Conservation (phyloP, 2,113 vertebrate genomes). For the Podiceps cristatus region DNA sequence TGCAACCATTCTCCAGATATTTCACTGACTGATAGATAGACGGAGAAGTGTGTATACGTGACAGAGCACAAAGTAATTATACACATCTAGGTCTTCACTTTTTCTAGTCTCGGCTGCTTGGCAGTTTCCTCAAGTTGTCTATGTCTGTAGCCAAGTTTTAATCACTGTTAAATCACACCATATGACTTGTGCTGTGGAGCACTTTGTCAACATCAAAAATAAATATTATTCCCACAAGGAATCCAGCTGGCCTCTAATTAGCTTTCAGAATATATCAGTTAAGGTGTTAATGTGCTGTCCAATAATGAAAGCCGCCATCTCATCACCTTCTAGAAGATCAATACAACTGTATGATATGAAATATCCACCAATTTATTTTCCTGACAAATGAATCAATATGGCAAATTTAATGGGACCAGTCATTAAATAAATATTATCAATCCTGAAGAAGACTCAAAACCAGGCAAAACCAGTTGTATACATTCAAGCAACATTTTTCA, state of each 20-base stretch:
- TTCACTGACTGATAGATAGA: not conserved
- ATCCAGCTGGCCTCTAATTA: constrained; percentile 51
- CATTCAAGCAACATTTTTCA: not conserved
- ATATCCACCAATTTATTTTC: constrained; percentile 50
- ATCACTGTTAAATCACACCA: constrained; percentile 50
- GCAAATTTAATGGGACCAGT: constrained; percentile 40
- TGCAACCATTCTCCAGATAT: not conserved
- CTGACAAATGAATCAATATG: constrained; percentile 53
- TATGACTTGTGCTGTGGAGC: constrained; percentile 7
- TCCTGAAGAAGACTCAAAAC: not conserved
- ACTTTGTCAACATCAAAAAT: constrained; percentile 43
- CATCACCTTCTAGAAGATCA: constrained; percentile 17
- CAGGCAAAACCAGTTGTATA: not conserved
- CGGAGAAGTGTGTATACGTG: not conserved
- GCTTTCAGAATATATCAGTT: constrained; percentile 50
- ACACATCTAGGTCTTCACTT: not conserved
- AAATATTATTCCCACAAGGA: constrained; percentile 30
- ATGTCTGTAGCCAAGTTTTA: constrained; percentile 34
- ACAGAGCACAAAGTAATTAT: not conserved
- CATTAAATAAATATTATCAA: constrained; percentile 23
- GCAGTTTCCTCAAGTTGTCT: not conserved
- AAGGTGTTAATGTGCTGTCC: constrained; percentile 39
- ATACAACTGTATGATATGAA: not conserved
- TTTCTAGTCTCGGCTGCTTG: not conserved
- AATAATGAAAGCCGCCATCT: constrained; percentile 13